These are phyloP conservation scores for Criorhina ranunculi DNA, from an alignment of 2,888 invertebrate genomes.

Conservation along the genomic window DNA sequence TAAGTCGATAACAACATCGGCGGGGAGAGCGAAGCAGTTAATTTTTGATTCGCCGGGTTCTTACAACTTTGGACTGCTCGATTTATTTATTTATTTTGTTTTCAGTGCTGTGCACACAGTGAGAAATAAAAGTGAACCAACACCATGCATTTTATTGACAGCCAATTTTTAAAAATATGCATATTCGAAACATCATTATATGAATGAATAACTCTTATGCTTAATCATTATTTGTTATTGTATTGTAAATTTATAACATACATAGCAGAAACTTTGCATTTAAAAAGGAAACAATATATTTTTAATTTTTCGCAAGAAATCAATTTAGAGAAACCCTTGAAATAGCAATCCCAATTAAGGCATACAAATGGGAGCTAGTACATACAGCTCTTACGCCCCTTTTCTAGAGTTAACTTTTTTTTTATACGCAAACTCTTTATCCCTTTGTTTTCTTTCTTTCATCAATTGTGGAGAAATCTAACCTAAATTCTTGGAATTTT, in stretches of 20 bases:
- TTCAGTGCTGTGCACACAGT: slow-evolving; percentile 6
- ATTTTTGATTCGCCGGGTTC: slow-evolving; percentile 19
- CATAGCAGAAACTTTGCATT: no score
- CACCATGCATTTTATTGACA: neutral
- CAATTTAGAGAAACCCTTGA: no score
- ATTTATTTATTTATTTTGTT: neutral
- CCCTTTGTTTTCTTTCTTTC: slow-evolving; percentile 10
- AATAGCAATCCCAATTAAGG: neutral
- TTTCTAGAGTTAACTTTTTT: slow-evolving; percentile 9
- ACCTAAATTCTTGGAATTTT: slow-evolving; percentile 48
- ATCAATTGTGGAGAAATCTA: slow-evolving; percentile 27
- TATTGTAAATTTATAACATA: no score
- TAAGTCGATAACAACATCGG: slow-evolving; percentile 21
- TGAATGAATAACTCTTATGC: no score
- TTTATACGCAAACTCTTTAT: slow-evolving; percentile 31
- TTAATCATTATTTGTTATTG: no score
- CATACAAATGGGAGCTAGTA: neutral
- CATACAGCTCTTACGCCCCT: no score
- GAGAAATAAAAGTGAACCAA: neutral
- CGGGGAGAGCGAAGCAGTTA: neutral
- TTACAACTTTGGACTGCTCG: slow-evolving; percentile 9
- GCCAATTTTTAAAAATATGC: no score
- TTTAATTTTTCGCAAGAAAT: no score
- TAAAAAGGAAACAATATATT: no score
- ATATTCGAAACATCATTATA: no score